Evolutionary conservation across 2,113 vertebrate genomes (phyloP), one percentile per base, ranked within the genome.

Genomic region (Poeciliopsis retropinna): DNA sequence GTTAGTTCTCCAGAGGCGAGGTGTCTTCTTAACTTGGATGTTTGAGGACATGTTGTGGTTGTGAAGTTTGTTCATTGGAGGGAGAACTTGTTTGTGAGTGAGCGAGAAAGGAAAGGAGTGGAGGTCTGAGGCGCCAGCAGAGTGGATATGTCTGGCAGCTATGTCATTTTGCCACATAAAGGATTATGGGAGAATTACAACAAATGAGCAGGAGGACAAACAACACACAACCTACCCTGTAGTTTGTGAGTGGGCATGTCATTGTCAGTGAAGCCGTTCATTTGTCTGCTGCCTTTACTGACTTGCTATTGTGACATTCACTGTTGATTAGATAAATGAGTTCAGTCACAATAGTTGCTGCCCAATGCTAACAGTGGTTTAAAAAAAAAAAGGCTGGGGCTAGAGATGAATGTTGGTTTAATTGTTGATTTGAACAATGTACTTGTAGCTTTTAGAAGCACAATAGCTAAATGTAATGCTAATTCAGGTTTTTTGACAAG

Each of bases 161-260:
- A 88, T 92, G 88, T 85, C 86, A 85, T 86, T 91, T 90, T 30
- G 57, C 64, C 83, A 79, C 84, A 88, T 85, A 80, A 85, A 91
- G 87, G 85, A 90, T 94, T 92, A 91, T 88, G 81, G 82, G 85
- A 89, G 88, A 83, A 79, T 88, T 90, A 86, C 81, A 75, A 72
- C 60, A 14, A 91, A 85, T 75, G 79, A 87, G 82, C 79, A 64
- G 65, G 57, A 86, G 73, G 63, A 75, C 37, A 41, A 76, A n/a
- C 51, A n/a, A 57, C 64, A 25, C 72, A 54, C 60, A 81, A 65
- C 39, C 78, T 78, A 76, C 74, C 25, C 70, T 81, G 76, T 44
- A 68, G 67, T 63, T 70, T 63, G 62, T 51, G 72, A 27, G 77
- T 34, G 47, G 41, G 79, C 61, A 66, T 80, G 72, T 47, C 31